These are phyloP conservation scores for Drosophila ironensis DNA, from an alignment of 1,140 invertebrate species.

Conservation along the genomic window DNA sequence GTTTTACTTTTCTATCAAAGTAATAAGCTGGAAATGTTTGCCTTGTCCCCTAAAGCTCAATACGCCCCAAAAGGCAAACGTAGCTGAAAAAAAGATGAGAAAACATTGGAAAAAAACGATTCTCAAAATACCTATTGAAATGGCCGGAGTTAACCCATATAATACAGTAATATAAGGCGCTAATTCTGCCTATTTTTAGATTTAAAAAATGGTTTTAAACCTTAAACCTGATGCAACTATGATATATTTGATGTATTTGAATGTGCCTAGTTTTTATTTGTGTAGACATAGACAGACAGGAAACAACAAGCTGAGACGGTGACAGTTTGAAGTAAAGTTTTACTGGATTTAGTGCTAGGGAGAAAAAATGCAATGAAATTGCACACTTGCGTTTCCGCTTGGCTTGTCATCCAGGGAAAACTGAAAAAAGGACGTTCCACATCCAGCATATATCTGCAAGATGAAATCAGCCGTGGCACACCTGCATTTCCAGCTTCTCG, in stretches of 20 bases:
- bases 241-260: too few relatives aligned
- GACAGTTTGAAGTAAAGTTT: constrained; percentile 58
- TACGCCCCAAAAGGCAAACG: constrained; percentile 35
- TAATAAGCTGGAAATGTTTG: constrained; percentile 80
- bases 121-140: too few relatives aligned
- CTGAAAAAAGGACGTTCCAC: constrained; percentile 16
- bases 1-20: constrained; percentile 81
- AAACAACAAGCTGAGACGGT: constrained; percentile 19
- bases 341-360: constrained; percentile 34
- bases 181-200: too few relatives aligned
- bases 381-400: constrained; percentile 74
- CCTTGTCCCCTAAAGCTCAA: constrained; percentile 7
- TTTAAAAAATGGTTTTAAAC: too few relatives aligned
- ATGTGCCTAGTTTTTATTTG: not conserved
- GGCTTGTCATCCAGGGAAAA: constrained; percentile 43
- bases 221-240: too few relatives aligned
- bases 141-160: too few relatives aligned
- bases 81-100: constrained; percentile 33
- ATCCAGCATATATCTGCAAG: constrained; percentile 7
- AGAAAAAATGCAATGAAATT: constrained; percentile 72
- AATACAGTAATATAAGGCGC: too few relatives aligned
- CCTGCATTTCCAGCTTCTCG: constrained; percentile 49
- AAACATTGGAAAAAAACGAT: not conserved
- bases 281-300: constrained; percentile 2
- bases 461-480: constrained; percentile 38